These are phyloP conservation scores for Lamprologus lemairii DNA, from an alignment of 2,113 vertebrate species.

Conservation along the genomic window DNA sequence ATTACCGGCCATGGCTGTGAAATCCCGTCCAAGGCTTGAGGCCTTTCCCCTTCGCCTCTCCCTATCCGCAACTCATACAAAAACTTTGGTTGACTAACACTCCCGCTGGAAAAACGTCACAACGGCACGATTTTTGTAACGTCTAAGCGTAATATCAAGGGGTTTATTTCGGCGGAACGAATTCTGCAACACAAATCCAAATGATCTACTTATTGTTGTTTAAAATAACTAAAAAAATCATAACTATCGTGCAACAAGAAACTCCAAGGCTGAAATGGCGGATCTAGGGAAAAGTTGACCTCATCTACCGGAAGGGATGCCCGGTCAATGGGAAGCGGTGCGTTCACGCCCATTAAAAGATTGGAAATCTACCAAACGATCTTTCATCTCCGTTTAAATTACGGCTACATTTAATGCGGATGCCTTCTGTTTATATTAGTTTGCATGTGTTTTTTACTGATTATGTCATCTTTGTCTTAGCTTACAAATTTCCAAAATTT, in stretches of 20 bases:
- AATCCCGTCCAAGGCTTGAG: slow-evolving; percentile 69
- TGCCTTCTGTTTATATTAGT: not conserved
- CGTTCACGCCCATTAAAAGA: not conserved
- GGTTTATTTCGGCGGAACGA: not conserved
- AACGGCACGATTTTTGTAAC: not conserved
- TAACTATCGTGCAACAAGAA: slow-evolving; percentile 50
- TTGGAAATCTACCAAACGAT: not conserved
- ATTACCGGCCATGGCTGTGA: slow-evolving; percentile 86
- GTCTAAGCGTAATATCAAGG: not conserved
- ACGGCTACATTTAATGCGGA: not conserved
- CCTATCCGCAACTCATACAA: slow-evolving; percentile 70
- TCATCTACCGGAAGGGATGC: slow-evolving; percentile 84
- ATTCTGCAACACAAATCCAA: not conserved
- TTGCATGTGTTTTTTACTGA: not conserved
- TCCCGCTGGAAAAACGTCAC: not conserved
- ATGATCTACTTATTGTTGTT: not conserved
- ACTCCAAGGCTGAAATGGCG: slow-evolving; percentile 77
- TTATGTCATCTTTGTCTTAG: not conserved
- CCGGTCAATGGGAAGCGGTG: slow-evolving; percentile 31
- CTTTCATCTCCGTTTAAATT: not conserved
- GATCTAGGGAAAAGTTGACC: slow-evolving; percentile 76
- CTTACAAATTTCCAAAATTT: not conserved
- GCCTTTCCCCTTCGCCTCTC: slow-evolving; percentile 69
- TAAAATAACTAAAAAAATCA: not conserved
- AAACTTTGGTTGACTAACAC: slow-evolving; percentile 64